phyloP scores from a whole-genome alignment of 2,797 vertebrate species.

The Hirundo rustica region DNA sequence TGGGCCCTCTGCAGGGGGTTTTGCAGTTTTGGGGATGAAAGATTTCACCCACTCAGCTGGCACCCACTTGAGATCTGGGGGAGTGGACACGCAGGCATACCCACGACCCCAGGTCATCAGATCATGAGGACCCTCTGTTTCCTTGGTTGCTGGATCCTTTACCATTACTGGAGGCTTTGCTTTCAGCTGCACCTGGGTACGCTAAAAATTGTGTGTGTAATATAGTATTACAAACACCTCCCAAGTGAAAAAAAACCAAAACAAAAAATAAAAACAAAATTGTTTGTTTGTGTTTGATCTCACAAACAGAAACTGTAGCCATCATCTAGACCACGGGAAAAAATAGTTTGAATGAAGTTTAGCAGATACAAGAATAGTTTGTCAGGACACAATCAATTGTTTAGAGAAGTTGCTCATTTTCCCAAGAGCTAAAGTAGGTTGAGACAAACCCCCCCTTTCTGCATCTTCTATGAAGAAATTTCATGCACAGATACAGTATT shows the following conservation, averaged over 20 bases:
- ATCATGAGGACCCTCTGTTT: too few relatives aligned
- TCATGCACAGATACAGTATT: not conserved
- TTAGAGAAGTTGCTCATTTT: slow-evolving; percentile 32
- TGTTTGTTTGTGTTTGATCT: too few relatives aligned
- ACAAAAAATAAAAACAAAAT: too few relatives aligned
- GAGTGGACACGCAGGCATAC: too few relatives aligned
- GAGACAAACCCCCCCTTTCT: not conserved
- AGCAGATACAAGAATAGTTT: not conserved
- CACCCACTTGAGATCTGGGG: too few relatives aligned
- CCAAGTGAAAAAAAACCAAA: not conserved
- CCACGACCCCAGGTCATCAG: too few relatives aligned
- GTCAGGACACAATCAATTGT: not conserved
- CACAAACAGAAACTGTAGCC: not conserved
- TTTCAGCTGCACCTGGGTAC: not conserved
- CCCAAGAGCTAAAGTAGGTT: slow-evolving; percentile 23
- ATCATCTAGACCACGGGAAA: not conserved
- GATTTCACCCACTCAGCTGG: too few relatives aligned
- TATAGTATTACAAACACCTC: not conserved
- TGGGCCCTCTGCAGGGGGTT: too few relatives aligned
- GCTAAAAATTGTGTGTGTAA: not conserved
- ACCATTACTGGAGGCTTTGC: too few relatives aligned
- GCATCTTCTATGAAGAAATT: slow-evolving; percentile 25
- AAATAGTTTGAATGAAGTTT: not conserved
- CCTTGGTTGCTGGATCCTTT: too few relatives aligned
- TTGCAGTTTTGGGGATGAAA: too few relatives aligned